phyloP scores from a whole-genome alignment of 2,113 vertebrate species.

The Salminus brasiliensis region DNA sequence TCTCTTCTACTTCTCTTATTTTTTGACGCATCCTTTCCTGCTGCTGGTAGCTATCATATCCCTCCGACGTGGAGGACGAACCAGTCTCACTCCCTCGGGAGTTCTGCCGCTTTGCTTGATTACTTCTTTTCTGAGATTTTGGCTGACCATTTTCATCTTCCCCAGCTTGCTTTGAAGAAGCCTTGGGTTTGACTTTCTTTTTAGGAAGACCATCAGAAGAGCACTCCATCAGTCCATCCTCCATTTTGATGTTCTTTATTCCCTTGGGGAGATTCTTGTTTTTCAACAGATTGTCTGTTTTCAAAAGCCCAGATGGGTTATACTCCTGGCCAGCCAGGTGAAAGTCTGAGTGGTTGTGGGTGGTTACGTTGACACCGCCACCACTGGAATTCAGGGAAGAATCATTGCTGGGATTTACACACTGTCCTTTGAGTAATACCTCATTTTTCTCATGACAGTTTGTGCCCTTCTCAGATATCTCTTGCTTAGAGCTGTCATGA shows the following conservation, averaged over 20 bases:
- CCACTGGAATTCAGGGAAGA: constrained; percentile 79
- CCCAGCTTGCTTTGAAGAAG: constrained; percentile 72
- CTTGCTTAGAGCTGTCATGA: constrained; percentile 69
- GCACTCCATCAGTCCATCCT: constrained; percentile 79
- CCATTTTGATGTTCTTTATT: constrained; percentile 72
- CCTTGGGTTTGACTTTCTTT: constrained; percentile 85
- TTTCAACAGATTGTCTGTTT: constrained; percentile 65
- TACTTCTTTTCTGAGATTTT: constrained; percentile 81
- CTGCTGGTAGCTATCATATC: constrained; percentile 88
- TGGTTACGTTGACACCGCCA: constrained; percentile 75
- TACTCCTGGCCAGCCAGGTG: constrained; percentile 75
- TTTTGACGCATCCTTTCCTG: constrained; percentile 97
- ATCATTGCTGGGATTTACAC: constrained; percentile 74
- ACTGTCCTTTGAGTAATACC: constrained; percentile 68
- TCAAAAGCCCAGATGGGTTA: constrained; percentile 61
- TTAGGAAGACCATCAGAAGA: constrained; percentile 79
- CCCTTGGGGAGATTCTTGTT: constrained; percentile 66
- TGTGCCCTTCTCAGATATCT: constrained; percentile 72
- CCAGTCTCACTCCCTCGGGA: constrained; percentile 81
- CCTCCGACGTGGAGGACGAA: constrained; percentile 80
- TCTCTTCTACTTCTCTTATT: constrained; percentile 97
- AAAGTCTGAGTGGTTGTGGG: constrained; percentile 73
- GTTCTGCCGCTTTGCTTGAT: constrained; percentile 86
- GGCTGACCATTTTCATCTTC: constrained; percentile 81
- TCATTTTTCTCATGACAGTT: constrained; percentile 69